Conservation (phyloP, 2,797 vertebrate genomes). For the Parauchenoglanis ngamensis region DNA sequence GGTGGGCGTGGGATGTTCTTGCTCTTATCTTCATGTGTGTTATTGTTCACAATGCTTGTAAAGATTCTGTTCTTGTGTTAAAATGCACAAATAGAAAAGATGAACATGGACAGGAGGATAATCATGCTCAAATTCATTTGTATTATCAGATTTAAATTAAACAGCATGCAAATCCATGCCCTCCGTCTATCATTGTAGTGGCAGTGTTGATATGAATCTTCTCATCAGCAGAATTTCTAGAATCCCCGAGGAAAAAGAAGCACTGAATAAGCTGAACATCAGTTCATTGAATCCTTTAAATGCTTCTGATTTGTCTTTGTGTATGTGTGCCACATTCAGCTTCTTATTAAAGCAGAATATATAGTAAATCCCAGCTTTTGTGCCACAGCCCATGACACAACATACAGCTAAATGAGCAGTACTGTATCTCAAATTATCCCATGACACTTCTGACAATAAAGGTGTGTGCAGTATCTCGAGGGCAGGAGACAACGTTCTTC, state of each 20-base stretch:
- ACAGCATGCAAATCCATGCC: not conserved
- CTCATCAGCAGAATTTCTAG: conserved; percentile 31
- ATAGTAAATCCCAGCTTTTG: not conserved
- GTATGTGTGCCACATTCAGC: not conserved
- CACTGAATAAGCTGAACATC: conserved; percentile 1
- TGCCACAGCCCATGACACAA: not conserved
- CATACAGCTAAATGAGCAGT: not conserved
- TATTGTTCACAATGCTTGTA: not conserved
- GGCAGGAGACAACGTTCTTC: conserved; percentile 39
- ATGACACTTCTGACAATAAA: not conserved
- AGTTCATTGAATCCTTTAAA: not conserved
- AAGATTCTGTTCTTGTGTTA: not conserved
- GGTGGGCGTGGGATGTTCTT: not conserved
- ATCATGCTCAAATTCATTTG: not conserved
- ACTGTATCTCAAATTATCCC: not conserved
- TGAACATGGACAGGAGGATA: conserved; percentile 8
- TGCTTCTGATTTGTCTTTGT: not conserved
- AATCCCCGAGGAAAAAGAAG: not conserved
- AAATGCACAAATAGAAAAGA: conserved; percentile 19
- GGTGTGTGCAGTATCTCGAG: conserved; percentile 12
- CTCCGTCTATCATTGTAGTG: not conserved
- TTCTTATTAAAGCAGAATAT: not conserved
- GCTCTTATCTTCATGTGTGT: conserved; percentile 15
- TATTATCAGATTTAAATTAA: conserved; percentile 14
- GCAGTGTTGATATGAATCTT: conserved; percentile 33